Base-by-base conservation (phyloP, 2,888 invertebrate genomes). In the Eilema griseolum region DNA sequence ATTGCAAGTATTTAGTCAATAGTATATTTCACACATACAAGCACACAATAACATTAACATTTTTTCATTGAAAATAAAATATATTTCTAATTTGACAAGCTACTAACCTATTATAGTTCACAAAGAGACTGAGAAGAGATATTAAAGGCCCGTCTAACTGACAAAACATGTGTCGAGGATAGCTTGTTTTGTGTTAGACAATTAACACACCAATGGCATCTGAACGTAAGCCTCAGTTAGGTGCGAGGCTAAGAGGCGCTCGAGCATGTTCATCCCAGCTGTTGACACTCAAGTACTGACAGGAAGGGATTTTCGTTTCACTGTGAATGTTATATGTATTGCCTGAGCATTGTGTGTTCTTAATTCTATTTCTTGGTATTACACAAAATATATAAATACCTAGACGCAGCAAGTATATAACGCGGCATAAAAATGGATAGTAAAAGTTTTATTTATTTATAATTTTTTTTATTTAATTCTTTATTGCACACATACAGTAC, bases 191-290 rank as follows among this genome's bases (percentile, higher is more conserved):
- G 26, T 41, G 24, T 12, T 37, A 62, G 41, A 62, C 24, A 62
- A 41, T 24, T 41, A 26, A 52, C 41, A 41, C 41, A 26, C 4
- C 3, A 62, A 62, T 56, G 31, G 24, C 26, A 26, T 37, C n/a
- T 62, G 14, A 61, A 24, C 57, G 16, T 59, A 59, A 63, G 26
- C 23, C 57, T 59, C n/a, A 62, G 37, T 56, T 23, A 41, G 20
- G n/a, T 28, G 68, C 8, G 33, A 28, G 37, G 26, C 16, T 63
- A 59, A 63, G 41, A 28, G 63, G 28, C 62, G 59, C 63, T 69
- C 28, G 69, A 76, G 75, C 69, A 70, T 75, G 69, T 72, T 69
- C 67, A 65, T 67, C 70, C 70, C 68, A 57, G 57, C 63, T 69
- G 68, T 69, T 63, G 37, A 63, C 28, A 41, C n/a, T 56, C 28